Evolutionary conservation across 2,888 invertebrate genomes (phyloP), one percentile per base, ranked within the genome.

Genomic region (Mycalesis mineus): DNA sequence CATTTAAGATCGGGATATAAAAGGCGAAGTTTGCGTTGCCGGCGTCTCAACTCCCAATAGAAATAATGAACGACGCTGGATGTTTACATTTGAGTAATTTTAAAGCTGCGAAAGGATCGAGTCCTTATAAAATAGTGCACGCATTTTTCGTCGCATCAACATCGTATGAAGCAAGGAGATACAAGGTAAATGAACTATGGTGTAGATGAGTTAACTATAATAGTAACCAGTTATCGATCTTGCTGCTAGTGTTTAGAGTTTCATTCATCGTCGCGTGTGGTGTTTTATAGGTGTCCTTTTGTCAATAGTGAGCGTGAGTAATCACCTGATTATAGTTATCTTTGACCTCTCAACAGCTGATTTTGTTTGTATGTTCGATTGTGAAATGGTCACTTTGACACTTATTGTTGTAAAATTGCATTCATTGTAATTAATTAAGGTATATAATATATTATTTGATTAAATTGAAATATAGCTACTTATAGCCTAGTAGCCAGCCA

Each of bases 131-230:
- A 87, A 92, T 96, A 71, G 94, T 97, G 71, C 95, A 97, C 89
- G 93, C 95, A 65, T 95, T 94, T 87, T 97, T 97, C 84, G 94
- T 96, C 58, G 93, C 96, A 65, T 94, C 95, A 80, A 93, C 95
- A 56, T 93, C 95, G 63, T 91, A 91, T 68, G 95, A 95, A 85
- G 94, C 95, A 66, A 92, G 96, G 71, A 92, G 93, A 82, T 93
- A 95, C 73, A 97, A 96, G 95, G 97, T 96, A 75, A 76, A 76
- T 66, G 60, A 62, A 62, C 52, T 53, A 54, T 13, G 17, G 15
- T 51, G 55, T 2, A n/a, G 39, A 57, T 48, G 5, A 39, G 22
- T 47, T 45, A 45, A 31, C 33, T 57, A 40, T 45, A 39, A 47
- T 17, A 51, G 15, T 44, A 44, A 11, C 11, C 11, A 11, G n/a